Evolutionary conservation across 2,113 vertebrate species (phyloP).

Genomic region (Aplodontia rufa): DNA sequence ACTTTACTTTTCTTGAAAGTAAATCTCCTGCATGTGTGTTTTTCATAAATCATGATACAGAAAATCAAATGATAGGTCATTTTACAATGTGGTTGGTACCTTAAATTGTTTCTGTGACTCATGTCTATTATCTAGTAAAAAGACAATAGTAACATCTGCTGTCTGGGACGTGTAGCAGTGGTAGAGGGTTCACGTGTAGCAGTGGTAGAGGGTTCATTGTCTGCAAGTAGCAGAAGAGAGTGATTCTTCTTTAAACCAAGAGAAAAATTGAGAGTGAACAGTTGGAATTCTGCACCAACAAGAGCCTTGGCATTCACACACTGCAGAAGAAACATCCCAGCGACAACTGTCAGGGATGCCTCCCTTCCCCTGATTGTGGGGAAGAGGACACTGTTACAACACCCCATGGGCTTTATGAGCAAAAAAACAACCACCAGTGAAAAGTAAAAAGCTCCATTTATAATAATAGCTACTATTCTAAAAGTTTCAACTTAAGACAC

Average conservation of each 20-base stretch:
- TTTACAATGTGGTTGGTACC: slow-evolving; percentile 49
- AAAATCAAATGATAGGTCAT: slow-evolving; percentile 14
- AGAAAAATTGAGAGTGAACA: slow-evolving; percentile 76
- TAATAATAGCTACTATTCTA: not conserved
- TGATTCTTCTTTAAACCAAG: slow-evolving; percentile 73
- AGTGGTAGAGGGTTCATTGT: too few relatives aligned
- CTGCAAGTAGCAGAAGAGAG: slow-evolving; percentile 61
- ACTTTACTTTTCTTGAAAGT: not conserved
- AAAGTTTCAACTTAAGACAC: not conserved
- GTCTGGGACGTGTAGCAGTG: not conserved
- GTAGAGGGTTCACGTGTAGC: slow-evolving; percentile 50
- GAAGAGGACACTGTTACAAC: not conserved
- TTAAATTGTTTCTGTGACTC: slow-evolving; percentile 64
- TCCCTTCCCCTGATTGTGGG: not conserved
- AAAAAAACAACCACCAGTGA: not conserved
- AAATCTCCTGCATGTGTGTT: not conserved
- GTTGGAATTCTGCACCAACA: slow-evolving; percentile 69
- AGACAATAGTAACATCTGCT: slow-evolving; percentile 46
- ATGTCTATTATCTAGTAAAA: slow-evolving; percentile 42
- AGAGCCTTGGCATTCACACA: not conserved
- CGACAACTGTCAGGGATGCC: rapidly evolving
- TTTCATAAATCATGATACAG: not conserved
- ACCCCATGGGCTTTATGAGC: rapidly evolving
- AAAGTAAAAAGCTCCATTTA: not conserved
- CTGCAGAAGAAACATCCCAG: not conserved